These are phyloP conservation scores for Noctilio leporinus DNA, from an alignment of 2,113 vertebrate genomes.

Conservation along the genomic window DNA sequence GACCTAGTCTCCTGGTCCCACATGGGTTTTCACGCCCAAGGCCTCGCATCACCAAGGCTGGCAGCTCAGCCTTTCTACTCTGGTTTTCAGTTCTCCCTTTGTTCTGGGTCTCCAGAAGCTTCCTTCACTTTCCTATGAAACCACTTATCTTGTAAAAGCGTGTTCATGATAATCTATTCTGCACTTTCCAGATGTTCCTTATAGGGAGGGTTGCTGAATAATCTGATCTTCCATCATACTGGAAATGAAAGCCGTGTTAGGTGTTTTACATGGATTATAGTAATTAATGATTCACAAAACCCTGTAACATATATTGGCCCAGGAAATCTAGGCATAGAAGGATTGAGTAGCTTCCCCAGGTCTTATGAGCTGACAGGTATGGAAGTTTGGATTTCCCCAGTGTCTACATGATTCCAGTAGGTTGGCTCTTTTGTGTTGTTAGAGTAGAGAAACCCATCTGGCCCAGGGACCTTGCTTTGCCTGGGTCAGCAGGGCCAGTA, in stretches of 20 bases:
- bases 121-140: conserved; percentile 8
- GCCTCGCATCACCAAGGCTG: neutral
- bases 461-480: neutral
- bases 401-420: neutral
- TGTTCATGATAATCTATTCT: conserved; percentile 13
- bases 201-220: conserved; percentile 26
- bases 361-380: neutral
- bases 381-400: neutral
- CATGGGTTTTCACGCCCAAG: neutral
- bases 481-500: neutral
- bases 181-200: conserved; percentile 50
- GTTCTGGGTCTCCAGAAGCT: conserved; percentile 9
- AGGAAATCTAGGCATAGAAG: neutral
- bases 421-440: neutral
- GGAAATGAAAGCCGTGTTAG: conserved; percentile 24
- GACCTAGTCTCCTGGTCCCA: neutral
- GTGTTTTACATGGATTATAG: neutral
- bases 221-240: neutral
- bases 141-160: conserved; percentile 43
- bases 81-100: neutral
- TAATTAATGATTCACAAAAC: neutral
- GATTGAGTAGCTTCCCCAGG: neutral
- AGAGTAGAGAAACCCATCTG: neutral
- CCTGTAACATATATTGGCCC: neutral
- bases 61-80: neutral